Percentiles rank a stretch among this genome's conserved stretches.
phyloP scores from a whole-genome alignment of 2,888 invertebrate genomes.

The Cerceris ruficornis region DNA sequence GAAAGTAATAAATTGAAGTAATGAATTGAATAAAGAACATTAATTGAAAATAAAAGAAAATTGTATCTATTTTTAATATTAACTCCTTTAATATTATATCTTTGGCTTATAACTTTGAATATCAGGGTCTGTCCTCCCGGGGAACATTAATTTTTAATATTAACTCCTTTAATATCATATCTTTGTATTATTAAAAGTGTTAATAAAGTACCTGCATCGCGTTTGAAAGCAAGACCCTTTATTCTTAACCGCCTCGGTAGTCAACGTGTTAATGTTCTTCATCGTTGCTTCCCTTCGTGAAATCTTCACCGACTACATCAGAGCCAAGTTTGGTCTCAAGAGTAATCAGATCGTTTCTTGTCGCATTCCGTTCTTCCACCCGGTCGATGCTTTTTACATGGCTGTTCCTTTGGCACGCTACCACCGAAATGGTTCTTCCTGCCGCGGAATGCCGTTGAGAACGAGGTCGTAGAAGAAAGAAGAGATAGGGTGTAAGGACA shows the following conservation, averaged over 20 bases:
- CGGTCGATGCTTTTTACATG: constrained; percentile 41
- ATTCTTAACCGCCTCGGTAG: not conserved
- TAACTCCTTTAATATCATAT: no score
- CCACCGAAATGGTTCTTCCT: constrained; percentile 35
- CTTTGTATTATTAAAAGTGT: no score
- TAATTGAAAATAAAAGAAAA: no score
- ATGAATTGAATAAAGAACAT: no score
- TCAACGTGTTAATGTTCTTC: constrained; percentile 20
- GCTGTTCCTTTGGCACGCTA: constrained; percentile 39
- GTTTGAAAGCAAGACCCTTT: not conserved
- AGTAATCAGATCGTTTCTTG: constrained; percentile 54
- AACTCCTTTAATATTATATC: no score
- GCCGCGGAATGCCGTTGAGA: constrained; percentile 14
- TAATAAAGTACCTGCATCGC: no score
- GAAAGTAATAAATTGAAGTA: no score
- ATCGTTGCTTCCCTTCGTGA: constrained; percentile 20
- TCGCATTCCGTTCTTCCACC: constrained; percentile 10
- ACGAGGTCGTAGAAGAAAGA: constrained; percentile 18
- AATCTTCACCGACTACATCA: constrained; percentile 24
- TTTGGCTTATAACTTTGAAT: no score
- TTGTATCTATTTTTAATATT: no score
- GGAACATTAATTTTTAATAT: no score
- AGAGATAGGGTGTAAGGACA: constrained; percentile 6
- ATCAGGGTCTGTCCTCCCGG: no score
- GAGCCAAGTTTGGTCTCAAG: constrained; percentile 33